Percentiles rank a stretch among this genome's conserved stretches.
These are phyloP conservation scores for Pseudochirops cupreus DNA, from an alignment of 2,797 vertebrate genomes.

Conservation along the genomic window DNA sequence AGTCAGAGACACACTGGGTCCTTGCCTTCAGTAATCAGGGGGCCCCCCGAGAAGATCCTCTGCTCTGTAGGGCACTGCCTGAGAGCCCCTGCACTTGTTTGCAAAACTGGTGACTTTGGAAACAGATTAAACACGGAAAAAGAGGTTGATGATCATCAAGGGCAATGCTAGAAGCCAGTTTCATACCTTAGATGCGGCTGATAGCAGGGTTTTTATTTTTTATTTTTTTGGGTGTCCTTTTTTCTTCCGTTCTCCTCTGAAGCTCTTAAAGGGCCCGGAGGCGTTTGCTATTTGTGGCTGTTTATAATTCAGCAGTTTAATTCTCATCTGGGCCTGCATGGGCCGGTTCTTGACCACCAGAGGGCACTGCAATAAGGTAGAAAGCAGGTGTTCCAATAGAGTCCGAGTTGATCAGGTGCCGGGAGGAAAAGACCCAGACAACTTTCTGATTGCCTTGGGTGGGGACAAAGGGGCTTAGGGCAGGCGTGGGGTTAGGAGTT, in stretches of 20 bases:
- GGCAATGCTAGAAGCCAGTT: slow-evolving; percentile 16
- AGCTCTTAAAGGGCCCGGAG: slow-evolving; percentile 30
- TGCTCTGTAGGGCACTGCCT: not conserved
- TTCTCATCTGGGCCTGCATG: slow-evolving; percentile 63
- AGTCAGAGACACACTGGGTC: not conserved
- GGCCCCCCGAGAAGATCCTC: not conserved
- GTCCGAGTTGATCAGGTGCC: slow-evolving; percentile 22
- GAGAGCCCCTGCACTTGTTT: not conserved
- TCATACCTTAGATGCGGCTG: not conserved
- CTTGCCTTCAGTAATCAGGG: not conserved
- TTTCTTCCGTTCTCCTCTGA: slow-evolving; percentile 13
- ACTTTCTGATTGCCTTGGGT: not conserved
- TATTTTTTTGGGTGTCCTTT: not conserved
- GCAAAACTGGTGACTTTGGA: not conserved
- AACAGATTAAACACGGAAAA: not conserved
- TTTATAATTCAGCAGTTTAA: slow-evolving; percentile 46
- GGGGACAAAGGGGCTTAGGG: not conserved
- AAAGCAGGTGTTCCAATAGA: slow-evolving; percentile 73
- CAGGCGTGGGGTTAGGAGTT: not conserved
- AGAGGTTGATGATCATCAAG: not conserved
- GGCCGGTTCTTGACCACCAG: slow-evolving; percentile 72
- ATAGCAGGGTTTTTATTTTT: not conserved
- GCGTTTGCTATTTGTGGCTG: not conserved
- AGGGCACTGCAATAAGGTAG: slow-evolving; percentile 81
- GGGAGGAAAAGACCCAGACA: not conserved